Base-by-base conservation (phyloP, 2,888 invertebrate genomes). In the Epiblema foenella region DNA sequence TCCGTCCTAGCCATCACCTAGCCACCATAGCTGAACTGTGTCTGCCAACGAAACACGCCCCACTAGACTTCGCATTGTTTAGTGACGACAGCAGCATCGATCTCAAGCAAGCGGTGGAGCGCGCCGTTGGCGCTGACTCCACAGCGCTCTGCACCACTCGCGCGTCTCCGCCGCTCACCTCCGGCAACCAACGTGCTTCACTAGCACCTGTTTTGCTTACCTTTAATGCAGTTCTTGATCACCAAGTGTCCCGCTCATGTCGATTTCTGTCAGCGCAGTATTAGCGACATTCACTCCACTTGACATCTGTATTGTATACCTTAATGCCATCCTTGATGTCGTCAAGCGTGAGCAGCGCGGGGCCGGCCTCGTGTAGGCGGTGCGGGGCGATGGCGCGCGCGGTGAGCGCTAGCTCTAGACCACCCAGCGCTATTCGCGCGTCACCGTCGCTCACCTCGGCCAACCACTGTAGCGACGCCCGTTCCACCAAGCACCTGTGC, bases 361-460 rank as follows among this genome's bases (percentile, higher is more conserved):
- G 89, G n/a, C 85, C 88, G 37, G 78, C 90, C 29, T 95, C 94
- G 92, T 9, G 97, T 78, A 96, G 95, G 77, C 97, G 90, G 9
- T 46, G n/a, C 46, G 97, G 97, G 90, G 97, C 97, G 1, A 97
- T 97, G 85, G 97, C 97, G 81, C 96, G 91, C 33, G 95, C 94
- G 71, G 95, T 94, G 8, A 97, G 83, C 0, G 96, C 95, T 75
- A 97, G 89, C 86, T 97, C 96, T 11, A 97, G 89, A 74, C 96
- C 96, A 73, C 96, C 96, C 54, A 97, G 92, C 12, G 97, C 97
- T 78, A 96, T 95, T 77, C 97, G 90, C 8, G 97, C 97, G 91
- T 97, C 97, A 1, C 97, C 97, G 85, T 97, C 97, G 81, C 96
- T 96, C 67, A 97, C 95, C 81, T 96, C 96, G 1, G 97, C 95